These are phyloP conservation scores for Indri indri DNA, from an alignment of 2,113 vertebrate species.

Conservation along the genomic window DNA sequence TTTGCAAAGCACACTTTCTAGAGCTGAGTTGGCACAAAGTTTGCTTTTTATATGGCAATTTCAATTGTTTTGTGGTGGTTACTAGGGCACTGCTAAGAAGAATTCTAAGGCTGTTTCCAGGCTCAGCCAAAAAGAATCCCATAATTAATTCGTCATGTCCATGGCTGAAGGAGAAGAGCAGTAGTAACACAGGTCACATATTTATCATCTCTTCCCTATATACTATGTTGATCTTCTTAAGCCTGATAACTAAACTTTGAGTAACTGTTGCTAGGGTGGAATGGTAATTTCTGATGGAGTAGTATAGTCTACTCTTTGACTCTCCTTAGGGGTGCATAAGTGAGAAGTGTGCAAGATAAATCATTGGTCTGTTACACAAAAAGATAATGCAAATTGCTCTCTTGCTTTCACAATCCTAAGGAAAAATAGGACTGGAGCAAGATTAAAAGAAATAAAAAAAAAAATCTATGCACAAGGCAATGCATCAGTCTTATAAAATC, in stretches of 20 bases:
- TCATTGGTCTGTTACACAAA: neutral
- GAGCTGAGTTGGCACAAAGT: neutral
- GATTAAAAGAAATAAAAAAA: neutral
- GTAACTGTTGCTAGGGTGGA: neutral
- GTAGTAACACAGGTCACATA: neutral
- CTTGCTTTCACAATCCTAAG: conserved; percentile 10
- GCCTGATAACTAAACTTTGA: neutral
- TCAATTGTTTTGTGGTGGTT: neutral
- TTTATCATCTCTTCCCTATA: neutral
- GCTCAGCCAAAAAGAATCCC: neutral
- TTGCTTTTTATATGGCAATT: neutral
- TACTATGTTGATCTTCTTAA: neutral
- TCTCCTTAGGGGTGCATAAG: neutral
- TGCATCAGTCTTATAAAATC: neutral
- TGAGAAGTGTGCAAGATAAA: neutral
- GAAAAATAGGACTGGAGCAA: neutral
- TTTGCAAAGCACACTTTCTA: neutral
- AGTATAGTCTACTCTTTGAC: neutral
- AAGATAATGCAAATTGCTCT: neutral
- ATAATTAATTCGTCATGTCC: conserved; percentile 10
- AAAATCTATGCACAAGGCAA: neutral
- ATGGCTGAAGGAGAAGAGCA: neutral
- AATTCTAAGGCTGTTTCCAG: neutral
- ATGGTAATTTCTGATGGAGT: neutral
- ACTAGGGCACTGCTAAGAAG: neutral